phyloP scores from a whole-genome alignment of 2,888 invertebrate genomes.

The Sesia apiformis region DNA sequence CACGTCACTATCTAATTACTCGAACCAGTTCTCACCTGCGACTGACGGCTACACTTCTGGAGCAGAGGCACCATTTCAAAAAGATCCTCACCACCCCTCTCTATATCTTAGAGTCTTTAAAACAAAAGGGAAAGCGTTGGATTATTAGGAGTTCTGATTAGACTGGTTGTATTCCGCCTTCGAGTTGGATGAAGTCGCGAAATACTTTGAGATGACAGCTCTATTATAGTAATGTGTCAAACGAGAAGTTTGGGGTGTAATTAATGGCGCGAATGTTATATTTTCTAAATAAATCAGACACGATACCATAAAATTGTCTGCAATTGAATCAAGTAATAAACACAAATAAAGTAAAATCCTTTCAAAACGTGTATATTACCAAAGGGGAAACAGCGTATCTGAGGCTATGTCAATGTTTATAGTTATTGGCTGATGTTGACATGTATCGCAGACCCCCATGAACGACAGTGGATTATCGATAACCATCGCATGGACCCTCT shows the following conservation, averaged over 20 bases:
- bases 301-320: no score
- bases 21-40: constrained; percentile 65
- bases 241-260: constrained; percentile 21
- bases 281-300: constrained; percentile 6
- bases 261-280: constrained; percentile 22
- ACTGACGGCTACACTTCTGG: constrained; percentile 46
- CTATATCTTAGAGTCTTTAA: neutral
- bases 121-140: neutral
- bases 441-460: no score
- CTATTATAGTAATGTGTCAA: constrained; percentile 43
- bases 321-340: no score
- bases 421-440: no score
- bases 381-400: no score
- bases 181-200: constrained; percentile 26
- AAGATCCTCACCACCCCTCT: constrained; percentile 11
- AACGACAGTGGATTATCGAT: no score
- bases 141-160: constrained; percentile 15
- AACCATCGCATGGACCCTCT: no score
- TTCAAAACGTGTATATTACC: no score
- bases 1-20: constrained; percentile 66
- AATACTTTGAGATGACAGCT: constrained; percentile 47
- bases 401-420: no score
- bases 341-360: no score
- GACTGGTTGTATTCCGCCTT: constrained; percentile 16
- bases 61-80: constrained; percentile 24